Evolutionary conservation across 2,888 invertebrate species (phyloP).

Genomic region (Hydrotaea cyrtoneurina): DNA sequence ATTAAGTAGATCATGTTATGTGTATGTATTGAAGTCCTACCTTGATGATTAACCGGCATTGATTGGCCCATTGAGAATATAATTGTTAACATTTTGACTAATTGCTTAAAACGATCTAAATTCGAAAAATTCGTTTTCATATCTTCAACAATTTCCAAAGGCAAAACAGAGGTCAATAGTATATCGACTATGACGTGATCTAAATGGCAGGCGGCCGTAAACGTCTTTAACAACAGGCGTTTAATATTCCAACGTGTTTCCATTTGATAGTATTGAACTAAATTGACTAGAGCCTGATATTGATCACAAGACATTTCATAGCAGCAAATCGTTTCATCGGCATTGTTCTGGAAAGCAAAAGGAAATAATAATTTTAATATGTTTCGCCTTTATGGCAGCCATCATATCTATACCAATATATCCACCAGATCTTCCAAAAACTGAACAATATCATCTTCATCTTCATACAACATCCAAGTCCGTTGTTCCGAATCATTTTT

Average conservation of each 20-base stretch:
- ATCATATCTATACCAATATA: constrained; percentile 85
- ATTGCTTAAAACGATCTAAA: constrained; percentile 90
- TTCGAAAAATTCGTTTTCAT: constrained; percentile 91
- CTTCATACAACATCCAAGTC: constrained; percentile 97
- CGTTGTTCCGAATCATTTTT: constrained; percentile 97
- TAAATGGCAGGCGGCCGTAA: constrained; percentile 93
- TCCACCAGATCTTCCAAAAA: constrained; percentile 91
- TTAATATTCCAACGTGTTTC: constrained; percentile 93
- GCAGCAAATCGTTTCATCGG: constrained; percentile 93
- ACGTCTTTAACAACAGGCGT: constrained; percentile 90
- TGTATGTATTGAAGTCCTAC: constrained; percentile 82
- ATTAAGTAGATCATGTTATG: not conserved
- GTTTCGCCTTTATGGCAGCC: not conserved
- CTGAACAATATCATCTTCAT: constrained; percentile 92
- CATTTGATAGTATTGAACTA: constrained; percentile 98
- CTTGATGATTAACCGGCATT: constrained; percentile 93
- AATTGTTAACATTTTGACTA: constrained; percentile 91
- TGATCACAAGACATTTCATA: constrained; percentile 92
- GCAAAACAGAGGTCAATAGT: constrained; percentile 92
- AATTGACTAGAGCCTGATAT: constrained; percentile 90
- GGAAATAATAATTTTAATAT: not conserved
- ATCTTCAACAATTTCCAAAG: constrained; percentile 92
- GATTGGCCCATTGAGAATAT: constrained; percentile 94
- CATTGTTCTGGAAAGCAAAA: constrained; percentile 88
- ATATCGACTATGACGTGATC: constrained; percentile 91